phyloP scores from a whole-genome alignment of 2,888 invertebrate genomes.

The Atrina japonica region DNA sequence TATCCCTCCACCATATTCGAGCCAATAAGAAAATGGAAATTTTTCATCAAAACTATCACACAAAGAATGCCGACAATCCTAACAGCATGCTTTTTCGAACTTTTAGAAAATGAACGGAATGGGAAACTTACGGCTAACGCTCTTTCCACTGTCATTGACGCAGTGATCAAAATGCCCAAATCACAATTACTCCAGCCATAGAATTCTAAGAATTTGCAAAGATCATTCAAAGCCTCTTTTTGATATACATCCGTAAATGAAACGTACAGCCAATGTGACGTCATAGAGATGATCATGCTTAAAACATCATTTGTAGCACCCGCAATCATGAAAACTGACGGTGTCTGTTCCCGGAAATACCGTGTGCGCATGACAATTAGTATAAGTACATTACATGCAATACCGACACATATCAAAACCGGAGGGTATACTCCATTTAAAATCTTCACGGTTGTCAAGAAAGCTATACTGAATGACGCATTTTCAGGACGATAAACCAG shows the following conservation, averaged over 20 bases:
- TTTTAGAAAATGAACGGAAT: constrained; percentile 50
- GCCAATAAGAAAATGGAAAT: constrained; percentile 50
- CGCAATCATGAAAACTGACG: constrained; percentile 64
- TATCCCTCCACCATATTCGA: constrained; percentile 51
- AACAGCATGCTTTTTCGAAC: constrained; percentile 57
- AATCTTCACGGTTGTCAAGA: constrained; percentile 5
- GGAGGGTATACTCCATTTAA: constrained; percentile 53
- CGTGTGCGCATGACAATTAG: constrained; percentile 65
- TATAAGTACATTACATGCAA: constrained; percentile 60
- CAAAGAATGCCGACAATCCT: constrained; percentile 50
- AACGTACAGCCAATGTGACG: constrained; percentile 67
- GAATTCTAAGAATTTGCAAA: constrained; percentile 71
- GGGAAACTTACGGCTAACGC: constrained; percentile 65
- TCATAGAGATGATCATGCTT: constrained; percentile 59
- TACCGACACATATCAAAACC: constrained; percentile 58
- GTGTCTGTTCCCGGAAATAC: constrained; percentile 63
- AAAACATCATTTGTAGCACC: constrained; percentile 61
- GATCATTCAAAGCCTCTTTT: constrained; percentile 47
- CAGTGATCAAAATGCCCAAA: constrained; percentile 63
- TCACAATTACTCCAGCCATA: constrained; percentile 70
- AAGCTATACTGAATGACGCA: too few relatives aligned
- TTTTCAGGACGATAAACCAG: too few relatives aligned
- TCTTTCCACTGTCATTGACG: constrained; percentile 67
- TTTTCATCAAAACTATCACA: constrained; percentile 57
- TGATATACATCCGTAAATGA: constrained; percentile 57